phyloP scores from a whole-genome alignment of 1,140 invertebrate species.

The Drosophila pruinosa region DNA sequence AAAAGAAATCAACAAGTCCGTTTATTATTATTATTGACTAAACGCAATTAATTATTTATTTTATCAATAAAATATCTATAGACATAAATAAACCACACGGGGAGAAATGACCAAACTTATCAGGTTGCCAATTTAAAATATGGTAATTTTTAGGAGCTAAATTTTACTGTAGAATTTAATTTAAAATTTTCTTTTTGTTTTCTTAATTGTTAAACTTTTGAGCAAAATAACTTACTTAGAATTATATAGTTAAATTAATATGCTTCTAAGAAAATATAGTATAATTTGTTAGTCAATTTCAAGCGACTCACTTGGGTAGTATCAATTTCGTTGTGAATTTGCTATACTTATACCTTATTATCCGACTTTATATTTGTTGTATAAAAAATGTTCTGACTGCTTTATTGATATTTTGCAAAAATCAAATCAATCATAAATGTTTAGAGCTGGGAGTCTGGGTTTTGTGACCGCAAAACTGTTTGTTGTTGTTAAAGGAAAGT shows the following conservation, averaged over 20 bases:
- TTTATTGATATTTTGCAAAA: neutral
- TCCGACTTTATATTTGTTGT: neutral
- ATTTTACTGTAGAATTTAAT: too few relatives aligned
- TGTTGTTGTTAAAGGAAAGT: conserved; percentile 21
- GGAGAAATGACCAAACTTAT: too few relatives aligned
- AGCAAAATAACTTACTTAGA: too few relatives aligned
- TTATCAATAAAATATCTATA: too few relatives aligned
- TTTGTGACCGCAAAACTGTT: neutral
- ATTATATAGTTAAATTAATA: too few relatives aligned
- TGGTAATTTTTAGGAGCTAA: too few relatives aligned
- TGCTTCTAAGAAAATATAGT: neutral
- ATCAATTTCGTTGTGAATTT: neutral
- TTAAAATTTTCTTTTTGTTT: too few relatives aligned
- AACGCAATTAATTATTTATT: too few relatives aligned
- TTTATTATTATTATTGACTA: too few relatives aligned
- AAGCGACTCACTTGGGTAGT: neutral
- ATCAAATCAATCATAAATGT: conserved; percentile 28
- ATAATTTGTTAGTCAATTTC: neutral
- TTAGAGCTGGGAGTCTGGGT: neutral
- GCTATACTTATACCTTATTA: neutral
- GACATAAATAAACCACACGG: too few relatives aligned
- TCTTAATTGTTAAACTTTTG: neutral
- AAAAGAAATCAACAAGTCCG: too few relatives aligned
- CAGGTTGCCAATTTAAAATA: too few relatives aligned
- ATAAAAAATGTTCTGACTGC: neutral